Evolutionary conservation across 2,888 invertebrate genomes (phyloP).

Genomic region (Cheilosia soror): DNA sequence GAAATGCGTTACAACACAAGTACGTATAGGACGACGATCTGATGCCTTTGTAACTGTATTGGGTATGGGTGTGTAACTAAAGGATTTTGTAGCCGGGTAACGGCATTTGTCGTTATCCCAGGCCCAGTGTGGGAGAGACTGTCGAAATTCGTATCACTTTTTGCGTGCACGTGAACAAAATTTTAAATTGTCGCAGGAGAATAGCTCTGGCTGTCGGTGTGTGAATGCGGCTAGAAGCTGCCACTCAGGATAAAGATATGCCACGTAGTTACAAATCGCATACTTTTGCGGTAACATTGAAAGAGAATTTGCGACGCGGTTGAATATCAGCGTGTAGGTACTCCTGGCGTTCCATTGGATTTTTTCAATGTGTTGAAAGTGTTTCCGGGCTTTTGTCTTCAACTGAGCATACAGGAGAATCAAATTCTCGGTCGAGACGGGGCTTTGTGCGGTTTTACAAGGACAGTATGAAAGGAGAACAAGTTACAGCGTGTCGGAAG

Average conservation of each 20-base stretch:
- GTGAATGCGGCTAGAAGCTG: constrained; percentile 43
- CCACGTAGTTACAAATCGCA: constrained; percentile 74
- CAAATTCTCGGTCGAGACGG: constrained; percentile 58
- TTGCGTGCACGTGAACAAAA: constrained; percentile 69
- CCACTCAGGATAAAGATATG: constrained; percentile 73
- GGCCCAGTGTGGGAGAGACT: constrained; percentile 20
- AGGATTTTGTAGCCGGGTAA: constrained; percentile 45
- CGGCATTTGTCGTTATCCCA: constrained; percentile 47
- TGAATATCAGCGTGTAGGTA: constrained; percentile 57
- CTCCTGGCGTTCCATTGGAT: constrained; percentile 24
- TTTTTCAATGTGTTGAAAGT: constrained; percentile 47
- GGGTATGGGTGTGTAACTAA: constrained; percentile 11
- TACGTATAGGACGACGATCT: constrained; percentile 38
- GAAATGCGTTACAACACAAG: constrained; percentile 50
- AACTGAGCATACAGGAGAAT: constrained; percentile 40
- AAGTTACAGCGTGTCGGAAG: constrained; percentile 18
- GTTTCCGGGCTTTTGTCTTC: constrained; percentile 57
- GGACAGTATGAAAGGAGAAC: constrained; percentile 21
- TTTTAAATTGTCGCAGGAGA: constrained; percentile 59
- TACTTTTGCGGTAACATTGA: constrained; percentile 70
- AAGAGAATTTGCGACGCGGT: constrained; percentile 66
- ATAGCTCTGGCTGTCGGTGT: constrained; percentile 22
- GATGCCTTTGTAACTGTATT: constrained; percentile 10
- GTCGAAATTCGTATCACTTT: constrained; percentile 58
- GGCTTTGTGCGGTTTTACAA: constrained; percentile 49